Evolutionary conservation across 2,888 invertebrate species (phyloP).

Genomic region (Synergus japonicus): DNA sequence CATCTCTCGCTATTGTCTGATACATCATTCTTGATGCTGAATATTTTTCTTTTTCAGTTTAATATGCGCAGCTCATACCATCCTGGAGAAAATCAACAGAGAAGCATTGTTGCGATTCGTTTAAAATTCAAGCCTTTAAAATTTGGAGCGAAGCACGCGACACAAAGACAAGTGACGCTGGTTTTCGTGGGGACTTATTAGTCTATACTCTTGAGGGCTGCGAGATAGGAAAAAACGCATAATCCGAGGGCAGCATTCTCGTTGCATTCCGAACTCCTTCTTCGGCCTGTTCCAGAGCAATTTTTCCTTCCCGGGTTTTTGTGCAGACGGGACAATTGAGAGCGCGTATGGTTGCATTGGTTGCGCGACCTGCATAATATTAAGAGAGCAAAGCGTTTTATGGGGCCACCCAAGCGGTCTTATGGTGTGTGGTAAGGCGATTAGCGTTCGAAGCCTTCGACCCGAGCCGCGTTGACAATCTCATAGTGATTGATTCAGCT

Average conservation of each 20-base stretch:
- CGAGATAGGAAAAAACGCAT: constrained; percentile 48
- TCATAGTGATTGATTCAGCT: constrained; percentile 59
- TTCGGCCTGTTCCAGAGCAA: constrained; percentile 45
- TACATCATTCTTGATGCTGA: neutral
- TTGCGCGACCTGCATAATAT: constrained; percentile 70
- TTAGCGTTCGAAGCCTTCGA: constrained; percentile 58
- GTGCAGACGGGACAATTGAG: constrained; percentile 63
- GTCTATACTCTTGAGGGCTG: constrained; percentile 19
- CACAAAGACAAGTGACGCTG: constrained; percentile 29
- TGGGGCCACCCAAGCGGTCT: constrained; percentile 69
- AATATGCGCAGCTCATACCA: constrained; percentile 5
- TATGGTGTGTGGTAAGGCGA: constrained; percentile 60
- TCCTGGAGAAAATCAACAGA: neutral
- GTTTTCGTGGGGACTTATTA: constrained; percentile 39
- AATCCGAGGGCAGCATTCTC: constrained; percentile 54
- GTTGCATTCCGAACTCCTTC: constrained; percentile 50
- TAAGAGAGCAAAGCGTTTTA: constrained; percentile 68
- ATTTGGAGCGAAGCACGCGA: constrained; percentile 38
- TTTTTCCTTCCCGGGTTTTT: constrained; percentile 52
- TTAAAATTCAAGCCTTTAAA: constrained; percentile 36
- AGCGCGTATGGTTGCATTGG: constrained; percentile 63
- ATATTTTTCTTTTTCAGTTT: constrained; percentile 11
- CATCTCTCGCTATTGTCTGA: neutral
- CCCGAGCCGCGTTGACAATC: constrained; percentile 57
- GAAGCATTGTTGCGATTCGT: neutral